Percentiles rank a stretch among this genome's conserved stretches.
Conservation (phyloP, 2,113 vertebrate genomes). For the Cnemophilus loriae region DNA sequence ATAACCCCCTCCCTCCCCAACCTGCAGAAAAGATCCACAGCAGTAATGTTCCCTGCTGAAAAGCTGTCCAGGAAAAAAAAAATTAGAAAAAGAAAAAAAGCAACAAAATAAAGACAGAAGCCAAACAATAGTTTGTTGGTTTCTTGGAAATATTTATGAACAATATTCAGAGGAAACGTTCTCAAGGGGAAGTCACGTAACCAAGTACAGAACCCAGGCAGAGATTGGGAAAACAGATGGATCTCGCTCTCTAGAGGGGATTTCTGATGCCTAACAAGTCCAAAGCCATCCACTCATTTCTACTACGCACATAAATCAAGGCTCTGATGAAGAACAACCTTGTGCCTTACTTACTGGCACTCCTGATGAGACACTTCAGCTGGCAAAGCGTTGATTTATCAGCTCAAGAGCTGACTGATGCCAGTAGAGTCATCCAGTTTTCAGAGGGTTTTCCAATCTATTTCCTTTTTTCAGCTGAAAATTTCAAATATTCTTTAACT, state of each 20-base stretch:
- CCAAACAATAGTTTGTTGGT: constrained; percentile 7
- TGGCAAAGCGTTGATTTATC: constrained; percentile 35
- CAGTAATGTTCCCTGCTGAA: background rate
- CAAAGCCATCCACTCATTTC: constrained; percentile 5
- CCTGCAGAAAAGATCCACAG: background rate
- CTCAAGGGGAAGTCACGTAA: background rate
- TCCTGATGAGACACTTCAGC: constrained; percentile 30
- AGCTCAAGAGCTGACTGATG: background rate
- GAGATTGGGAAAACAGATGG: background rate
- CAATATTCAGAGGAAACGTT: constrained; percentile 9
- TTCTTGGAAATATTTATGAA: constrained; percentile 43
- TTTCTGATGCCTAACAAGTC: background rate
- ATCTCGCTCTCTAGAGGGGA: background rate
- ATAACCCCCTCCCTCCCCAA: background rate
- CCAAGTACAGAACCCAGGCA: background rate
- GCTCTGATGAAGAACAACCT: background rate
- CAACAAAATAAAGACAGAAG: background rate
- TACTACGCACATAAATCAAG: background rate
- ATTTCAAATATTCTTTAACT: background rate
- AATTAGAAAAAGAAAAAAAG: too few species aligned
- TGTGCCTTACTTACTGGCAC: background rate
- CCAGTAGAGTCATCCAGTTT: background rate
- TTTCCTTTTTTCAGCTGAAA: background rate
- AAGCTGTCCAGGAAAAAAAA: background rate
- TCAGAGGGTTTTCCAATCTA: background rate